These are phyloP conservation scores for Procambarus clarkii DNA, from an alignment of 1,140 invertebrate species.

Conservation along the genomic window DNA sequence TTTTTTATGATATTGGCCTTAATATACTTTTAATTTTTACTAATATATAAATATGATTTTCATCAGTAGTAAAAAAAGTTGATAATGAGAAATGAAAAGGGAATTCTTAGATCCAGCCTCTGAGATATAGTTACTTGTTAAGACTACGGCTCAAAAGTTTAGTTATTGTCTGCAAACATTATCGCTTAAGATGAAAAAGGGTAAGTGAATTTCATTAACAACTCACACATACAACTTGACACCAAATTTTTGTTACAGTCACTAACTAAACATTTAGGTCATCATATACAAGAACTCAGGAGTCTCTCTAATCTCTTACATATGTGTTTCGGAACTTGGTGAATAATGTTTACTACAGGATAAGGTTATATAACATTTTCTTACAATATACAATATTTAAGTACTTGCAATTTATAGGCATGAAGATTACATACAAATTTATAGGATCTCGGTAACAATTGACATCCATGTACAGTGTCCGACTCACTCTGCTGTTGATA, in stretches of 20 bases:
- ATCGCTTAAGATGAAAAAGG: not conserved
- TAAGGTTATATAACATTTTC: conserved; percentile 52
- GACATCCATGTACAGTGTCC: conserved; percentile 32
- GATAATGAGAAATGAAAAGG: conserved; percentile 15
- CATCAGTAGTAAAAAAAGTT: not conserved
- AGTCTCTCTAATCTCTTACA: conserved; percentile 49
- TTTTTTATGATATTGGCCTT: not conserved
- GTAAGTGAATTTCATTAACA: not conserved
- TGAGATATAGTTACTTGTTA: conserved; percentile 63
- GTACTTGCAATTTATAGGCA: conserved; percentile 50
- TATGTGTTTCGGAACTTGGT: conserved; percentile 48
- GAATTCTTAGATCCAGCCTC: conserved; percentile 27
- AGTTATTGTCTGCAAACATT: conserved; percentile 38
- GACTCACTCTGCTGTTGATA: conserved; percentile 40
- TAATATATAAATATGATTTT: not conserved
- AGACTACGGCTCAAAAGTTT: conserved; percentile 51
- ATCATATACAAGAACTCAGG: conserved; percentile 65
- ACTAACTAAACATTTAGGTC: conserved; percentile 54
- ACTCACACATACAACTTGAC: not conserved
- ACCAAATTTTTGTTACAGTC: conserved; percentile 17
- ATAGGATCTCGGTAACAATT: conserved; percentile 61
- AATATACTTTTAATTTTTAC: not conserved
- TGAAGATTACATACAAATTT: conserved; percentile 35
- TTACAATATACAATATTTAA: conserved; percentile 62
- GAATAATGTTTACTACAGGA: conserved; percentile 52